A percentile compares a stretch with the other conserved stretches of the same genome.
Conservation (phyloP, 2,888 invertebrate genomes). For the Merodon equestris region DNA sequence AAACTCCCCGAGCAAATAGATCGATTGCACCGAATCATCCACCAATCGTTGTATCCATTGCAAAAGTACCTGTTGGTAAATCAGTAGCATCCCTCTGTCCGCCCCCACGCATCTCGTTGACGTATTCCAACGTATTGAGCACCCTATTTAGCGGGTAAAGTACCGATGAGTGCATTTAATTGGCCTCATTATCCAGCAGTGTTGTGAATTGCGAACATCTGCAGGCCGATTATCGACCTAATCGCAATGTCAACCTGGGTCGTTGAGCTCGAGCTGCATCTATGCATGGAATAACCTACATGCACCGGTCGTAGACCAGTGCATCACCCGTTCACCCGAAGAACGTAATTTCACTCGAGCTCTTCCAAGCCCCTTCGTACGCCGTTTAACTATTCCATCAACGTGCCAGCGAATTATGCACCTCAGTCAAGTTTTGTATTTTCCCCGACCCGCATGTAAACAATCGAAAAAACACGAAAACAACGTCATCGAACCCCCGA, state of each 20-base stretch:
- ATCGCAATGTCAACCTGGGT: conserved; percentile 54
- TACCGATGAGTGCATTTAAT: conserved; percentile 46
- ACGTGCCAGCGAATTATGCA: neutral
- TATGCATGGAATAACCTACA: conserved; percentile 23
- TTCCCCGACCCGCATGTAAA: conserved; percentile 55
- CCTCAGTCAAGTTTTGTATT: conserved; percentile 11
- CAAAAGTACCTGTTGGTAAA: conserved; percentile 48
- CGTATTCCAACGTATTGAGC: conserved; percentile 2
- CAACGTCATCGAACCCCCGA: conserved; percentile 18
- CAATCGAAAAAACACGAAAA: conserved; percentile 3
- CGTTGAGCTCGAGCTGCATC: conserved; percentile 41
- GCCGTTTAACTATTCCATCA: neutral
- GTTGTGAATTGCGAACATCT: conserved; percentile 31
- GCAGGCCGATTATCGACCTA: conserved; percentile 45
- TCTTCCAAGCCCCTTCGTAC: neutral
- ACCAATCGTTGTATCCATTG: neutral
- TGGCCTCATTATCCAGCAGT: conserved; percentile 24
- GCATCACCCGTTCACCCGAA: neutral
- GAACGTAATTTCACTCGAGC: conserved; percentile 15
- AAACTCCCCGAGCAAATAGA: conserved; percentile 47
- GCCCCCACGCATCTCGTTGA: neutral
- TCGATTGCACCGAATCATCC: conserved; percentile 34
- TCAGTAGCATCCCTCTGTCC: neutral
- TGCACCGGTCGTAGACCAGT: no score
- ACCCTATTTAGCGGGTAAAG: conserved; percentile 25